Evolutionary conservation across 2,888 invertebrate species (phyloP).

Genomic region (Chloromyia formosa): DNA sequence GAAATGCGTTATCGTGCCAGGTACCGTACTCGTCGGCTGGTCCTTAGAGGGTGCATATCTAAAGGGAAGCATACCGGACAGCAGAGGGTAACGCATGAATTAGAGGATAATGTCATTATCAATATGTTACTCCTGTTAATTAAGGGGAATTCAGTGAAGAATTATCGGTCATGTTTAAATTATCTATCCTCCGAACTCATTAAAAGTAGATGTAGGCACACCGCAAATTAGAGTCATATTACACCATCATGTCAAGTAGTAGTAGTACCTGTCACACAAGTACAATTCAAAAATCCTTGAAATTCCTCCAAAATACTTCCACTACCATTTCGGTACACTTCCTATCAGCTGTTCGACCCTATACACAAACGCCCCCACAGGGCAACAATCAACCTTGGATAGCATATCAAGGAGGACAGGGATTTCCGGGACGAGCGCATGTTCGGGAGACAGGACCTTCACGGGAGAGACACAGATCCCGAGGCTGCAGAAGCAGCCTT

Average conservation of each 20-base stretch:
- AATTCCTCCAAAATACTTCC: conserved; percentile 20
- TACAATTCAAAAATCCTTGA: not conserved
- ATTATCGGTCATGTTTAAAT: too few relatives aligned
- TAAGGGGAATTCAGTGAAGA: too few relatives aligned
- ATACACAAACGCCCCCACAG: not conserved
- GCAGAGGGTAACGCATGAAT: too few relatives aligned
- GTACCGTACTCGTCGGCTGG: too few relatives aligned
- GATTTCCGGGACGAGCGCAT: conserved; percentile 50
- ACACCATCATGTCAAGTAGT: too few relatives aligned
- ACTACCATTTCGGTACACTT: conserved; percentile 24
- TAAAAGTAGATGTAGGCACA: too few relatives aligned
- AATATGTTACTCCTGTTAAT: too few relatives aligned
- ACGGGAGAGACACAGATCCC: conserved; percentile 6
- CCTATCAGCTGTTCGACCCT: conserved; percentile 45
- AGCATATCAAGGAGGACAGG: conserved; percentile 28
- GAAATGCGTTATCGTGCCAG: not conserved
- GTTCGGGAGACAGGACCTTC: conserved; percentile 47
- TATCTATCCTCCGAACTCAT: too few relatives aligned
- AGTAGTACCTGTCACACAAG: not conserved
- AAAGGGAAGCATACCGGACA: too few relatives aligned
- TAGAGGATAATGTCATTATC: too few relatives aligned
- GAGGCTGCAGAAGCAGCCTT: not conserved
- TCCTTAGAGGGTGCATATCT: too few relatives aligned
- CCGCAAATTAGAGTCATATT: too few relatives aligned
- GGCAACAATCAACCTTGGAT: conserved; percentile 12